Evolutionary conservation across 2,888 invertebrate genomes (phyloP).

Genomic region (Gasteruption jaculator): DNA sequence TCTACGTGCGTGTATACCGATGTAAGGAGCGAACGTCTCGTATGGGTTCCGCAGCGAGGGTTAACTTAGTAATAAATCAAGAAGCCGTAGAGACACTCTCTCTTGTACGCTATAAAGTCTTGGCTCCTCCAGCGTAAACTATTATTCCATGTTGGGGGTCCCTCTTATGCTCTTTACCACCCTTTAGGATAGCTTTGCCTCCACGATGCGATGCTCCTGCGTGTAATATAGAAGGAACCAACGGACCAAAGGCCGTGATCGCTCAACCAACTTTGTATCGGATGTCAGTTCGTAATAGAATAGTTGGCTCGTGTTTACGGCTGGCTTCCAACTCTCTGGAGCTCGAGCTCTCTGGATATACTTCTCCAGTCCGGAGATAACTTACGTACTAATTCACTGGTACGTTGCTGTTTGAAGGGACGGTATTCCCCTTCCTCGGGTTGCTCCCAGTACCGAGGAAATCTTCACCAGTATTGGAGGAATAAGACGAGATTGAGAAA

Average conservation of each 20-base stretch:
- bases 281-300: constrained; percentile 49
- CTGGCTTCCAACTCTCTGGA: constrained; percentile 38
- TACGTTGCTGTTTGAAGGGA: no score
- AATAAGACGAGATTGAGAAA: no score
- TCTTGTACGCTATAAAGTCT: constrained; percentile 39
- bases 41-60: constrained; percentile 35
- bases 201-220: constrained; percentile 24
- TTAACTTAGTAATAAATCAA: constrained; percentile 49
- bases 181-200: no score
- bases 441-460: no score
- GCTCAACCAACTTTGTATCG: constrained; percentile 48
- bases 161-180: no score
- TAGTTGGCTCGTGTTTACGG: constrained; percentile 44
- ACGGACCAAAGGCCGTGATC: constrained; percentile 39
- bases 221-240: constrained; percentile 30
- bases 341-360: constrained; percentile 31
- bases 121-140: constrained; percentile 35
- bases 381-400: no score
- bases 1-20: constrained; percentile 27
- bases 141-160: constrained; percentile 40
- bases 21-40: constrained; percentile 32
- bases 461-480: no score
- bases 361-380: no score
- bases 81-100: constrained; percentile 42
- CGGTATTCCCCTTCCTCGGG: no score